Evolutionary conservation across 1,140 invertebrate genomes (phyloP).

Genomic region (Samia ricini): DNA sequence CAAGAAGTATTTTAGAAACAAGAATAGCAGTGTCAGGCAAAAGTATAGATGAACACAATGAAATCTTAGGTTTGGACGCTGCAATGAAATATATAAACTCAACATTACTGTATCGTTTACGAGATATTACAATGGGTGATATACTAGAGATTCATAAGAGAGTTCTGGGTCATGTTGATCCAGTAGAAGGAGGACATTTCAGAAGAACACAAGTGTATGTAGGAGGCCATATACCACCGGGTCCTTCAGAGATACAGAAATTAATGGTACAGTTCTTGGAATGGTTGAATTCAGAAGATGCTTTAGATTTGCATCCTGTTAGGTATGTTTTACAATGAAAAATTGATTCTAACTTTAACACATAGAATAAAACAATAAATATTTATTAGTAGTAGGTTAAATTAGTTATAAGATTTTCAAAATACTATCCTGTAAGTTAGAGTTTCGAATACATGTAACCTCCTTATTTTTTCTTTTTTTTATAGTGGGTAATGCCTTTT

Average conservation of each 20-base stretch:
- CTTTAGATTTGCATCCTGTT: constrained; percentile 90
- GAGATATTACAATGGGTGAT: constrained; percentile 88
- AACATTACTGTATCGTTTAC: constrained; percentile 88
- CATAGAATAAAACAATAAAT: constrained; percentile 50
- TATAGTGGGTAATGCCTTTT: no score
- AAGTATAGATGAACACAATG: constrained; percentile 97
- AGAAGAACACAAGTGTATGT: constrained; percentile 93
- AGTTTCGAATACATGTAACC: no score
- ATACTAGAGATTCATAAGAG: constrained; percentile 95
- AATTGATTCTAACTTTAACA: background rate
- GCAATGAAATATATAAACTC: constrained; percentile 97
- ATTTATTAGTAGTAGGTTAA: no score
- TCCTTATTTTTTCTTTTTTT: no score
- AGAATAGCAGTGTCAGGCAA: constrained; percentile 95
- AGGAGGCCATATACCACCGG: constrained; percentile 93
- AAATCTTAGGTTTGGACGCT: constrained; percentile 95
- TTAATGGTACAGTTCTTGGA: constrained; percentile 93
- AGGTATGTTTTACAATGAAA: constrained; percentile 75
- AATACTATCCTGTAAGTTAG: no score
- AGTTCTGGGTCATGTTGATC: constrained; percentile 96
- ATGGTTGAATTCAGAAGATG: constrained; percentile 94
- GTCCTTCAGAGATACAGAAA: constrained; percentile 86
- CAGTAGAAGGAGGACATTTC: constrained; percentile 90
- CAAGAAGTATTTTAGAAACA: constrained; percentile 95
- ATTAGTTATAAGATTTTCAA: no score